Evolutionary conservation across 2,113 vertebrate species (phyloP).

Genomic region (Toxotes chatareus): DNA sequence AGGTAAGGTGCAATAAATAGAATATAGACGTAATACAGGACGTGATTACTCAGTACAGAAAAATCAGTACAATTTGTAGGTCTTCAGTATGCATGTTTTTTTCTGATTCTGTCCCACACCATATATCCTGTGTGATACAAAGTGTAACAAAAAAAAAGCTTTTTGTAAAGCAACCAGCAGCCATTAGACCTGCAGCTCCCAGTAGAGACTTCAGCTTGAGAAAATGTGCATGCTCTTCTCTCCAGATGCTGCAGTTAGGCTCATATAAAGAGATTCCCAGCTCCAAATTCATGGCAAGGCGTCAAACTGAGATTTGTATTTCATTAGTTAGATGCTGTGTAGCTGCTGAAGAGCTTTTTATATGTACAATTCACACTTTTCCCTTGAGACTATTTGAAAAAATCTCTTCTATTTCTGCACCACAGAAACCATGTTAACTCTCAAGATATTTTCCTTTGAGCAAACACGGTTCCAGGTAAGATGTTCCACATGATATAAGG

Average conservation of each 20-base stretch:
- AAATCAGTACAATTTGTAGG: background rate
- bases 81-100: background rate
- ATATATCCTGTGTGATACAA: background rate
- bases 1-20: background rate
- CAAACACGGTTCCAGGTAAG: conserved; percentile 48
- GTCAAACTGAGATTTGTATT: conserved; percentile 47
- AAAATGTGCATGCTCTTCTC: background rate
- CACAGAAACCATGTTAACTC: conserved; percentile 25
- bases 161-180: conserved; percentile 26
- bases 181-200: conserved; percentile 35
- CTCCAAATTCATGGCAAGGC: conserved; percentile 41
- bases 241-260: conserved; percentile 13
- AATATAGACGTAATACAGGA: background rate
- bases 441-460: conserved; percentile 26
- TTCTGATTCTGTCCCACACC: background rate
- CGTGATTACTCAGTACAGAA: background rate
- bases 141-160: conserved; percentile 6
- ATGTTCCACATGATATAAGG: conserved; percentile 14
- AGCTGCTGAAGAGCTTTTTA: conserved; percentile 34
- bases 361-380: conserved; percentile 36
- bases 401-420: conserved; percentile 28
- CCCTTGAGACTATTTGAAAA: conserved; percentile 55
- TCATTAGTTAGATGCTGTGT: conserved; percentile 53
- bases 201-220: conserved; percentile 33
- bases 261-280: conserved; percentile 20